These are phyloP conservation scores for Euphydryas editha DNA, from an alignment of 2,888 invertebrate species.

Conservation along the genomic window DNA sequence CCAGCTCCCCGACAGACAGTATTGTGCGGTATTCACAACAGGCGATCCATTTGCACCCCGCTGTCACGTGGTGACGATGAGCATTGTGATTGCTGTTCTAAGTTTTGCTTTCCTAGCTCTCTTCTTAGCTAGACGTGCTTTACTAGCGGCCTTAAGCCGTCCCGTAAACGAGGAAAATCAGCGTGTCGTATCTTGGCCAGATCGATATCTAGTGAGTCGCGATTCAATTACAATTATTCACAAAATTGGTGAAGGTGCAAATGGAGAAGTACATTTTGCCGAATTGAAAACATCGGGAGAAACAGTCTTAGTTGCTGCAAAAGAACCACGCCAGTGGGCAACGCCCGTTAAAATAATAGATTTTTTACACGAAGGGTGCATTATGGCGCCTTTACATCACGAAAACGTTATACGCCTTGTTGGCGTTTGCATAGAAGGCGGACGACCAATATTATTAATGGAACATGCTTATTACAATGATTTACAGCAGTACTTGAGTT, in stretches of 20 bases:
- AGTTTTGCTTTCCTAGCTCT: conserved; percentile 54
- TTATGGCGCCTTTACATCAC: conserved; percentile 93
- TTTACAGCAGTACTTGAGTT: conserved; percentile 89
- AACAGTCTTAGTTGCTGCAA: conserved; percentile 89
- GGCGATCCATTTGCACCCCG: conserved; percentile 78
- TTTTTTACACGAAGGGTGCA: conserved; percentile 91
- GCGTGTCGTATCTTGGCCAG: conserved; percentile 44
- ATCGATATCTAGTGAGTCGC: conserved; percentile 50
- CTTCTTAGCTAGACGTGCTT: conserved; percentile 69
- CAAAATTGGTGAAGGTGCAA: conserved; percentile 61
- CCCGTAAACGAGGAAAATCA: conserved; percentile 45
- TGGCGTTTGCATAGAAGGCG: conserved; percentile 90
- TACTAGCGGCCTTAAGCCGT: conserved; percentile 64
- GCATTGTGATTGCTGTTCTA: conserved; percentile 84
- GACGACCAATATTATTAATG: conserved; percentile 94
- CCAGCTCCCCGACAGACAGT: conserved; percentile 21
- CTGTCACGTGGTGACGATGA: conserved; percentile 85
- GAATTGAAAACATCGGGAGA: conserved; percentile 49
- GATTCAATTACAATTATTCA: conserved; percentile 50
- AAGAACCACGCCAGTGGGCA: conserved; percentile 91
- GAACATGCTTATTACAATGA: conserved; percentile 96
- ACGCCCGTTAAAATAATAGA: conserved; percentile 89
- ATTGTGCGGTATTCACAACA: conserved; percentile 28
- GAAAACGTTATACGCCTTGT: conserved; percentile 91
- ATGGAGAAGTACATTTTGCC: conserved; percentile 61